phyloP scores from a whole-genome alignment of 2,797 vertebrate species.

The Scomberomorus guttatus region DNA sequence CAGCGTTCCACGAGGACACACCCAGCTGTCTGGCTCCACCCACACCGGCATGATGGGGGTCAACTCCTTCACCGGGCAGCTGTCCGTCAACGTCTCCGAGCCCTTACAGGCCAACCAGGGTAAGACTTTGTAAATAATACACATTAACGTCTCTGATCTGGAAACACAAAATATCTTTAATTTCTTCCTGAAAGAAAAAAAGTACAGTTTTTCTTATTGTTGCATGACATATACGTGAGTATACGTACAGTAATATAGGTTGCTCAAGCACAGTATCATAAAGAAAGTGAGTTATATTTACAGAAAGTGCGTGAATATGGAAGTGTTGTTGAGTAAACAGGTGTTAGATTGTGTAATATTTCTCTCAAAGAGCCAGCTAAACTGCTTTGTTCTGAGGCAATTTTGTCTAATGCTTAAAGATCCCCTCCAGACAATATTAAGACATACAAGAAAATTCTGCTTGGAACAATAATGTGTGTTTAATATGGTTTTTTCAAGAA shows the following conservation, averaged over 20 bases:
- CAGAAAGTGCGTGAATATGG: not conserved
- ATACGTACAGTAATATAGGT: no score
- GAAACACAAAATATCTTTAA: not conserved
- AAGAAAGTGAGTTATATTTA: not conserved
- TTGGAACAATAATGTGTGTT: no score
- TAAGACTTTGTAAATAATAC: conserved; percentile 71
- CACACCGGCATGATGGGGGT: conserved; percentile 98
- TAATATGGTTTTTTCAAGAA: no score
- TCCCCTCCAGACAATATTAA: no score
- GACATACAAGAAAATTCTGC: no score
- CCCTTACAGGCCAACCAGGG: conserved; percentile 95
- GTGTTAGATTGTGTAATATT: not conserved
- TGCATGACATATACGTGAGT: no score
- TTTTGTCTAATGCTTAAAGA: not conserved
- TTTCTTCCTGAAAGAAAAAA: not conserved
- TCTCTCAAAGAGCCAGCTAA: not conserved
- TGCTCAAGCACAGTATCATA: no score
- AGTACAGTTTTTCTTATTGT: no score
- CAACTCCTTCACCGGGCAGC: conserved; percentile 97
- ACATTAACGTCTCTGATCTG: not conserved
- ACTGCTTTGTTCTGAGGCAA: not conserved
- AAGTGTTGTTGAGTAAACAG: not conserved
- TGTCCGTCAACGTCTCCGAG: conserved; percentile 97
- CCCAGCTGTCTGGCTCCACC: conserved; percentile 93
- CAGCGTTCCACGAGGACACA: conserved; percentile 96